Evolutionary conservation across 2,113 vertebrate genomes (phyloP).

Genomic region (Phalacrocorax carbo): DNA sequence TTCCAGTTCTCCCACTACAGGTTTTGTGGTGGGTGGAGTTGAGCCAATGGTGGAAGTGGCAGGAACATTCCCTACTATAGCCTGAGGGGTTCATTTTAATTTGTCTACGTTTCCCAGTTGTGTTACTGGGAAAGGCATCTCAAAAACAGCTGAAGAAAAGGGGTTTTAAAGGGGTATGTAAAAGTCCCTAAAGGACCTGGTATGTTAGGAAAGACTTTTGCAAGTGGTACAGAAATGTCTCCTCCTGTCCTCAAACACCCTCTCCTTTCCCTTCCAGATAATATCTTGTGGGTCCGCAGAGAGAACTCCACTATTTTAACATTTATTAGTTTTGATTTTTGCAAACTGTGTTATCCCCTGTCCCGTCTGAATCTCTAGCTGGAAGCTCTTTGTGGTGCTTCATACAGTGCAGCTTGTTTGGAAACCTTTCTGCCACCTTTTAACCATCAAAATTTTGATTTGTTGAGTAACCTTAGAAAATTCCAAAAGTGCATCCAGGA

Average conservation of each 20-base stretch:
- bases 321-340: not conserved
- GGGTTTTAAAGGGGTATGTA: not conserved
- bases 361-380: not conserved
- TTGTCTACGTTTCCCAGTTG: not conserved
- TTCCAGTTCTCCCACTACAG: not conserved
- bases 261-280: not conserved
- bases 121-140: not conserved
- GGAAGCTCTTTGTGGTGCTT: not conserved
- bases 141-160: not conserved
- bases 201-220: not conserved
- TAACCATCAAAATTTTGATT: not conserved
- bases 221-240: not conserved
- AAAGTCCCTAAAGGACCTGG: not conserved
- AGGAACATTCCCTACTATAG: not conserved
- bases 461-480: not conserved
- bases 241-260: not conserved
- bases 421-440: not conserved
- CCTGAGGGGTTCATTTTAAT: not conserved
- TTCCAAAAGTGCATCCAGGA: not conserved
- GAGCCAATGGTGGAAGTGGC: not conserved
- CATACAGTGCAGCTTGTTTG: not conserved
- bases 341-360: not conserved
- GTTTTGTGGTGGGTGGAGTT: not conserved
- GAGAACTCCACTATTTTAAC: not conserved
- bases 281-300: not conserved